phyloP scores from a whole-genome alignment of 2,113 vertebrate genomes.

The Xiphophorus couchianus region DNA sequence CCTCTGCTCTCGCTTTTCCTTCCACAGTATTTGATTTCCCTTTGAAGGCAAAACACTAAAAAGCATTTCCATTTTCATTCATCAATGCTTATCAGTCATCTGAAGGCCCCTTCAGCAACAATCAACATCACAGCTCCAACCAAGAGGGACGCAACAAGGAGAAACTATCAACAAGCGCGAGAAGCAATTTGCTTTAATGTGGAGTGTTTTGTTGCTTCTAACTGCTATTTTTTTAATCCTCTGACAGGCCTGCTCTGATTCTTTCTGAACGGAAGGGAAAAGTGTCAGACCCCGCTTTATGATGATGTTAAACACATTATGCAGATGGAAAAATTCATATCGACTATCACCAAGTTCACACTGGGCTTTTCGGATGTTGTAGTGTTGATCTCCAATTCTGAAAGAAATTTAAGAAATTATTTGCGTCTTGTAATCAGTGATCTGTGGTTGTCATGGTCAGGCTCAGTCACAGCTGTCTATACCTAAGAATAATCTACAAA shows the following conservation, averaged over 20 bases:
- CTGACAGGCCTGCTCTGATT: conserved; percentile 31
- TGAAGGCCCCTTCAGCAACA: conserved; percentile 69
- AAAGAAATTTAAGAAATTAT: background rate
- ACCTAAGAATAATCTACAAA: no score
- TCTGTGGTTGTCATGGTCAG: no score
- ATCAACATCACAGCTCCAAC: conserved; percentile 60
- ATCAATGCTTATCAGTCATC: conserved; percentile 78
- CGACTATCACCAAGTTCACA: background rate
- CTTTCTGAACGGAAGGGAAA: conserved; percentile 40
- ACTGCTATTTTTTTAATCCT: conserved; percentile 55
- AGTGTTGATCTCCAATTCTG: background rate
- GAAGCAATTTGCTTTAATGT: conserved; percentile 67
- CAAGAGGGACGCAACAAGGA: conserved; percentile 50
- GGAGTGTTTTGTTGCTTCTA: conserved; percentile 61
- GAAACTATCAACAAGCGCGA: conserved; percentile 52
- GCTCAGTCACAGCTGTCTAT: no score
- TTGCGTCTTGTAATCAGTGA: no score
- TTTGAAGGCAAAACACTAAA: conserved; percentile 77
- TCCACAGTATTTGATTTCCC: conserved; percentile 64
- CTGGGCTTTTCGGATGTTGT: background rate
- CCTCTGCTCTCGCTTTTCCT: conserved; percentile 22
- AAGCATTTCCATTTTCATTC: conserved; percentile 82
- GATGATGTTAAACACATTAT: conserved; percentile 18
- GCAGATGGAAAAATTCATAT: background rate
- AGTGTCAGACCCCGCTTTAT: conserved; percentile 3